Evolutionary conservation across 2,113 vertebrate genomes (phyloP), one percentile per base, ranked within the genome.

Genomic region (Crotalus horridus): DNA sequence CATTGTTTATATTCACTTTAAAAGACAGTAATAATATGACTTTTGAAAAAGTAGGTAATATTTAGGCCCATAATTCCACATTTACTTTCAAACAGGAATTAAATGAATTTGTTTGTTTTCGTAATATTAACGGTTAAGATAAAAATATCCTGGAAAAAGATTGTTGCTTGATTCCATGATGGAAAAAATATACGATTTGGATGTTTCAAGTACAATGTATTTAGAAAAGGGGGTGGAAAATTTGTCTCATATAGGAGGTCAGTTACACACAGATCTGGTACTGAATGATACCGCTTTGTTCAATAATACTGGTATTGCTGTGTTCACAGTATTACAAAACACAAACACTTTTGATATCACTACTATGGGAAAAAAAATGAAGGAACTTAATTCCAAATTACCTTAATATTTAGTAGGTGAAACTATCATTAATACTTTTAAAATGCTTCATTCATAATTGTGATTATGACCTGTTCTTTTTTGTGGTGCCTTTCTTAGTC

Each of bases 311-410:
- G 74, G 17, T 81, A 81, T 1, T 81, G 74, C 69, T 81, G 1
- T 89, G 39, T 87, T 90, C 90, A 59, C 94, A 91, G 74, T 92
- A 90, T 85, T n/a, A 48, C 3, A 12, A 85, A 64, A 33, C n/a
- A 12, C 74, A 91, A 87, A 55, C 48, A 43, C 3, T 4, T 89
- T 94, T 61, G 91, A 7, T 48, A 59, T 54, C 48, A 26, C 1
- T 69, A n/a, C 26, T 85, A 94, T 51, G 10, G 10, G 23, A 2
- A 33, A 33, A 89, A 85, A 8, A 17, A 39, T 10, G 2, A 69
- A 10, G 7, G 23, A 39, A 48, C 26, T 21, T 85, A 90, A 11
- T 81, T 91, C 64, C 26, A n/a, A 91, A 90, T 85, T 53, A 56
- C 7, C 13, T 39, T 58, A 39, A 17, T 33, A n/a, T 29, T 89